Conservation (phyloP, 1,140 invertebrate genomes). For the Panonychus citri region DNA sequence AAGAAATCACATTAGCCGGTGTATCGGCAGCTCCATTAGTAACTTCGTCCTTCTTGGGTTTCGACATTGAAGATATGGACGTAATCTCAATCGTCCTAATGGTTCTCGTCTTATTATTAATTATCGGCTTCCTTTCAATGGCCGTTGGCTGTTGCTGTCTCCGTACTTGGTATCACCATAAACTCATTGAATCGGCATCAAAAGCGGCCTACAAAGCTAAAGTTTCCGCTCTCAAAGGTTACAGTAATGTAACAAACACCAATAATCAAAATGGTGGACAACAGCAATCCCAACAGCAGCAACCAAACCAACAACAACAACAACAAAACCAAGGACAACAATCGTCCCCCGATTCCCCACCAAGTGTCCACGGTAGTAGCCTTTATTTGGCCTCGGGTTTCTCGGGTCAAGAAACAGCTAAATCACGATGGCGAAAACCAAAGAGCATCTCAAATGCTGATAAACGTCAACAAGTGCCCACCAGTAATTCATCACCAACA, state of each 20-base stretch:
- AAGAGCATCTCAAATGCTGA: not conserved
- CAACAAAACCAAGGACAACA: not conserved
- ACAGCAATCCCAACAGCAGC: not conserved
- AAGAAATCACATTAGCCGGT: not conserved
- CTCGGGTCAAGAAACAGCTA: not conserved
- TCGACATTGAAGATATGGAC: not conserved
- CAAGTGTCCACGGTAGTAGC: not conserved
- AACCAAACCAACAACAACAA: not conserved
- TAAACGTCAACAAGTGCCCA: slow-evolving; percentile 1
- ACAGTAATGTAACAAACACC: not conserved
- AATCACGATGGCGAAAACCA: not conserved
- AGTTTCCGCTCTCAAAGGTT: not conserved
- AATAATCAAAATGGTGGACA: not conserved
- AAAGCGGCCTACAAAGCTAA: not conserved
- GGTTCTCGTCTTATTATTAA: not conserved
- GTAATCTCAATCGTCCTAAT: not conserved
- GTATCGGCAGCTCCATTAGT: not conserved
- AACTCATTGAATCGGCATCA: not conserved
- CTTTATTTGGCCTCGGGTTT: not conserved
- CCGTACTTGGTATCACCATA: not conserved
- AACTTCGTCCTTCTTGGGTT: not conserved
- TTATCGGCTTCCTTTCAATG: not conserved
- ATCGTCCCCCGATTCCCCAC: not conserved
- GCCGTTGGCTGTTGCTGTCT: slow-evolving; percentile 1
- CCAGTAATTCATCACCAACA: not conserved